Conservation (phyloP, 2,797 vertebrate genomes). For the Acomys russatus region DNA sequence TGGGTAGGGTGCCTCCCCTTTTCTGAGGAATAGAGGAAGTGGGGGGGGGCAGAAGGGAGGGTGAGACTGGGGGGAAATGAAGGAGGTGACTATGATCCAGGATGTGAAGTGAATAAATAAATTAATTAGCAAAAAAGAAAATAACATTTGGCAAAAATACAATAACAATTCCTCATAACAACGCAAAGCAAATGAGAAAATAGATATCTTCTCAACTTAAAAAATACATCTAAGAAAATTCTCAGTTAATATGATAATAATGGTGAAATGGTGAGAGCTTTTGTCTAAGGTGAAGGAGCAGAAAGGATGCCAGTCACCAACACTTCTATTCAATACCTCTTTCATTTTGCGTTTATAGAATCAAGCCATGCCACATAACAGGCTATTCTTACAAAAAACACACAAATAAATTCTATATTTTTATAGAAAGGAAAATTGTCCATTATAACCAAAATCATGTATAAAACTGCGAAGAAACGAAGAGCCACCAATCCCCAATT, state of each 20-base stretch:
- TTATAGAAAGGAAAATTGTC: background rate
- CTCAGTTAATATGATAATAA: background rate
- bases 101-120: too few species aligned
- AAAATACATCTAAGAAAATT: background rate
- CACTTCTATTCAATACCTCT: background rate
- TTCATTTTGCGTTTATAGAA: background rate
- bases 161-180: background rate
- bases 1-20: too few species aligned
- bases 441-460: background rate
- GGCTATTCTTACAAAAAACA: background rate
- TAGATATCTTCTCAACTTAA: background rate
- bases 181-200: background rate
- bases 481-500: background rate
- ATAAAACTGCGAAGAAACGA: background rate
- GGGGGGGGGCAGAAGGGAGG: too few species aligned
- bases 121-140: too few species aligned
- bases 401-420: background rate
- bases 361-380: background rate
- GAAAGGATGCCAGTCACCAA: background rate
- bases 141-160: background rate
- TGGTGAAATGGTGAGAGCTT: background rate
- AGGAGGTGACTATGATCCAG: too few species aligned
- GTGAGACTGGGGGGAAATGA: too few species aligned
- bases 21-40: too few species aligned
- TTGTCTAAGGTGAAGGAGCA: background rate